phyloP scores from a whole-genome alignment of 2,113 vertebrate genomes.

The Nymphicus hollandicus region DNA sequence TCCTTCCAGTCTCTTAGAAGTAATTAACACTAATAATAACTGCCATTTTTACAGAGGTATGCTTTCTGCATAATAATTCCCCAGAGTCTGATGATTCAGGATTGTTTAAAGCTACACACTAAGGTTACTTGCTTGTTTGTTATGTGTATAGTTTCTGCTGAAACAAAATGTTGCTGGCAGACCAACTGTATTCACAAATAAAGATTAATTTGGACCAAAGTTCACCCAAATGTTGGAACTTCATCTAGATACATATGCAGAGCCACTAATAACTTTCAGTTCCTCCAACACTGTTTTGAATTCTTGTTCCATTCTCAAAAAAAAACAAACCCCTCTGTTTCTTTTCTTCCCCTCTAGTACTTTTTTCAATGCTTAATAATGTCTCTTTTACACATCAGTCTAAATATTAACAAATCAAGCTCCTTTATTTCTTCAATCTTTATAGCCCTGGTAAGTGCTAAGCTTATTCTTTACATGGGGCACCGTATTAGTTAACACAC shows the following conservation, averaged over 20 bases:
- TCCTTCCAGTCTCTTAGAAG: not conserved
- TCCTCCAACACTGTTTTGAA: not conserved
- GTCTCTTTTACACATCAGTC: not conserved
- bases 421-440: not conserved
- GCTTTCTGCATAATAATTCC: not conserved
- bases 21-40: not conserved
- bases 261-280: not conserved
- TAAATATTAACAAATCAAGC: not conserved
- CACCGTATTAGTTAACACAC: not conserved
- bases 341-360: not conserved
- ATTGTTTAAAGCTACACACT: not conserved
- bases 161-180: not conserved
- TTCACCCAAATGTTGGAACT: not conserved
- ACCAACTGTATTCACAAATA: not conserved
- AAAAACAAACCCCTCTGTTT: not conserved
- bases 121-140: not conserved
- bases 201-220: not conserved
- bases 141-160: not conserved
- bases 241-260: not conserved
- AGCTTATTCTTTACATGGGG: not conserved
- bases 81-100: not conserved
- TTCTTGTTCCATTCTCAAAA: not conserved
- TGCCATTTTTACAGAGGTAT: not conserved
- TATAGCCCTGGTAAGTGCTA: not conserved
- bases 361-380: not conserved